phyloP scores from a whole-genome alignment of 2,888 invertebrate genomes.

The Epirrhoe tristata region DNA sequence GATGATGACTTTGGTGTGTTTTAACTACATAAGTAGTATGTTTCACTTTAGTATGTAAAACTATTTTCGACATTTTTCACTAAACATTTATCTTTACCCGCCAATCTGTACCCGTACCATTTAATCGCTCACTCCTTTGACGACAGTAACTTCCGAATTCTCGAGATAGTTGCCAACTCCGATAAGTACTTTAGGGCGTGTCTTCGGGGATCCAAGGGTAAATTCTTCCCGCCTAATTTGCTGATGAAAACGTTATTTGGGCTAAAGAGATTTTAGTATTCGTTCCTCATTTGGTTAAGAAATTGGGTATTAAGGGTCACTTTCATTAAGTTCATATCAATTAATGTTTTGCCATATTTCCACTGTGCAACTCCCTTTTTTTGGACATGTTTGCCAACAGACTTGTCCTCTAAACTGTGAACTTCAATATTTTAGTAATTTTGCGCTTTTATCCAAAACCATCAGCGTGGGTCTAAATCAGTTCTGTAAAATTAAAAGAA shows the following conservation, averaged over 20 bases:
- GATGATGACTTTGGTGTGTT: too few species aligned
- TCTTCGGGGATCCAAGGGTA: constrained; percentile 35
- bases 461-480: too few species aligned
- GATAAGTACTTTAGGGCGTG: constrained; percentile 33
- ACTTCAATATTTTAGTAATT: too few species aligned
- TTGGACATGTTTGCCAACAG: too few species aligned
- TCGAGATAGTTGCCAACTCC: constrained; percentile 29
- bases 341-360: neutral
- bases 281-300: neutral
- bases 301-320: neutral
- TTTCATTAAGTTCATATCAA: neutral
- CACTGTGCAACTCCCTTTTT: too few species aligned
- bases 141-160: constrained; percentile 27
- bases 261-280: constrained; percentile 15
- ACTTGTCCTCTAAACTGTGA: too few species aligned
- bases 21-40: too few species aligned
- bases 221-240: constrained; percentile 23
- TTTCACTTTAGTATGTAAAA: too few species aligned
- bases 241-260: constrained; percentile 20
- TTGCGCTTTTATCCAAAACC: too few species aligned
- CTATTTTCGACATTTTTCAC: neutral
- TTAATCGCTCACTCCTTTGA: constrained; percentile 23
- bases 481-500: too few species aligned
- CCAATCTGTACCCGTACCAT: neutral
- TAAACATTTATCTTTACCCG: neutral